Conservation (phyloP, 2,797 vertebrate genomes). For the Neosalanx taihuensis region DNA sequence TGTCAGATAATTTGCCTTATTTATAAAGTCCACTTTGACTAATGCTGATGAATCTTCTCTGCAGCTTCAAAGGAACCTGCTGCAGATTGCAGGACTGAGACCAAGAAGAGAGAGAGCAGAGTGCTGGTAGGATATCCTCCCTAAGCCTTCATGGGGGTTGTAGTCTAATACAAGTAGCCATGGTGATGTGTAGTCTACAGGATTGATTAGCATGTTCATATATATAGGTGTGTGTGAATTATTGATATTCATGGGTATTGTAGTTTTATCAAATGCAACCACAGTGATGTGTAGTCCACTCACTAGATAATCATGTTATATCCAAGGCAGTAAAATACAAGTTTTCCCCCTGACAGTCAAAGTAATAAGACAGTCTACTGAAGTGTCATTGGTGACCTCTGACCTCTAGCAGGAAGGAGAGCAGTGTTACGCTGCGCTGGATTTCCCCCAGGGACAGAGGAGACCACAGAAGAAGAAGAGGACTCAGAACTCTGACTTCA, state of each 20-base stretch:
- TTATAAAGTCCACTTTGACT: neutral
- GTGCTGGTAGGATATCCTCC: neutral
- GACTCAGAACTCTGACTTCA: slow-evolving; percentile 16
- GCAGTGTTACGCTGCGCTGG: slow-evolving; percentile 26
- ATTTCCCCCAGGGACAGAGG: slow-evolving; percentile 8
- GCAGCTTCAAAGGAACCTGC: neutral
- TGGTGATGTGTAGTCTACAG: neutral
- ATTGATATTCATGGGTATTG: too few relatives aligned
- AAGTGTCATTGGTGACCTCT: neutral
- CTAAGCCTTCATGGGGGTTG: neutral
- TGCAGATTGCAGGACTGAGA: neutral
- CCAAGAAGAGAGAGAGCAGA: neutral
- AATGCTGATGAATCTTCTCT: neutral
- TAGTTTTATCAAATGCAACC: neutral
- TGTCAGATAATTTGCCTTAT: neutral
- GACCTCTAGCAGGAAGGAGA: slow-evolving; percentile 17
- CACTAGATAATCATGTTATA: neutral
- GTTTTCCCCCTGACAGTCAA: neutral
- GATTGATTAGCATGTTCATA: neutral
- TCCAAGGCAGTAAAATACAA: neutral
- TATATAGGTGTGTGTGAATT: too few relatives aligned
- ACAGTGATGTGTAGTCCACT: too few relatives aligned
- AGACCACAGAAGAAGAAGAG: slow-evolving; percentile 21
- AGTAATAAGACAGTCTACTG: too few relatives aligned
- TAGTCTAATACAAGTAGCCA: neutral